Conservation (phyloP, 2,113 vertebrate species). For the Proteles cristata region DNA sequence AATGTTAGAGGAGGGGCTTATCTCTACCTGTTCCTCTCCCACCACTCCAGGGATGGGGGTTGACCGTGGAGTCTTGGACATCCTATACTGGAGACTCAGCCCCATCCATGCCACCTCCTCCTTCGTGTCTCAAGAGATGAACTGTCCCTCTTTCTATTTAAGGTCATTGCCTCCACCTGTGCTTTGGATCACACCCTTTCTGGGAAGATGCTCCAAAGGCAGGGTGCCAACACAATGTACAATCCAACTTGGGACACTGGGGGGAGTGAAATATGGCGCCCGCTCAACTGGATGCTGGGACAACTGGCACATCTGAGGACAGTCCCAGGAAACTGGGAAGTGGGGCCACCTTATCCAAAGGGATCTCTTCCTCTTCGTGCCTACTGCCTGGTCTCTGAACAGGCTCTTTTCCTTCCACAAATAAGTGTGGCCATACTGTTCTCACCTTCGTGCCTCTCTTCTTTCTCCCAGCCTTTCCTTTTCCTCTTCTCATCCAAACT, state of each 20-base stretch:
- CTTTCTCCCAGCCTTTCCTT: background rate
- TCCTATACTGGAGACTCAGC: background rate
- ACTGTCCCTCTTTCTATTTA: background rate
- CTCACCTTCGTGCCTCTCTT: background rate
- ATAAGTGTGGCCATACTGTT: background rate
- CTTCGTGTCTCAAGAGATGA: background rate
- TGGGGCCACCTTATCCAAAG: background rate
- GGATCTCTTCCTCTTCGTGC: background rate
- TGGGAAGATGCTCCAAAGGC: background rate
- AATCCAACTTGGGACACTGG: background rate
- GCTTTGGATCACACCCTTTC: background rate
- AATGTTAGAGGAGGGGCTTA: background rate
- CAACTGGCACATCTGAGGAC: background rate
- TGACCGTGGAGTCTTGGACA: background rate
- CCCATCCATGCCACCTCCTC: background rate
- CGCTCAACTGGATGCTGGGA: background rate
- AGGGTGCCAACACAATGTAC: background rate
- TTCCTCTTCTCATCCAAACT: background rate
- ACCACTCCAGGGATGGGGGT: background rate
- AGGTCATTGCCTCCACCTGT: background rate
- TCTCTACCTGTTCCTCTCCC: background rate
- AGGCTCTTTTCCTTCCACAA: background rate
- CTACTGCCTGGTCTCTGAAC: background rate
- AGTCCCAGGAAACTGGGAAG: background rate
- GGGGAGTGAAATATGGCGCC: background rate